These are phyloP conservation scores for Eilema griseolum DNA, from an alignment of 2,888 invertebrate species.

Conservation along the genomic window DNA sequence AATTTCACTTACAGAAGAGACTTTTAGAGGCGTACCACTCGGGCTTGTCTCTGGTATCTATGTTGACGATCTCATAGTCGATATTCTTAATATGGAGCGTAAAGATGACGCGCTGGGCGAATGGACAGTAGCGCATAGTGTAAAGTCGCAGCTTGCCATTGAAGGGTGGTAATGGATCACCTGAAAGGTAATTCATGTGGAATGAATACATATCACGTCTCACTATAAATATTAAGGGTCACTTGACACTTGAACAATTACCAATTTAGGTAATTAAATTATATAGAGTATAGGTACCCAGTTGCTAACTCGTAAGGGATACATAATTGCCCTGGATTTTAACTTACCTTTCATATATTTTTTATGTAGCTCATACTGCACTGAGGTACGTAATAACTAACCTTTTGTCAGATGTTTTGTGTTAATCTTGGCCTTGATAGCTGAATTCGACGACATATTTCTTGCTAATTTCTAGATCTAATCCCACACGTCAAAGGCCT, in stretches of 20 bases:
- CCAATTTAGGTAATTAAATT: too few relatives aligned
- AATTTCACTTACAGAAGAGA: constrained; percentile 73
- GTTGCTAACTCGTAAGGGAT: too few relatives aligned
- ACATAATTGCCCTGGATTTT: too few relatives aligned
- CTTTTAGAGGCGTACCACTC: constrained; percentile 92
- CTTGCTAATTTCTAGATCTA: constrained; percentile 59
- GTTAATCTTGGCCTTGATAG: constrained; percentile 9
- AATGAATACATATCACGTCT: too few relatives aligned
- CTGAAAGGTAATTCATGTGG: constrained; percentile 72
- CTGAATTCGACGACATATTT: constrained; percentile 9
- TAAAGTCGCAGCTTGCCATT: constrained; percentile 90
- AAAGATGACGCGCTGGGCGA: constrained; percentile 91
- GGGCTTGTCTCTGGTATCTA: constrained; percentile 91
- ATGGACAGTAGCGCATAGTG: constrained; percentile 94
- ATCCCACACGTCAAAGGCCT: constrained; percentile 32
- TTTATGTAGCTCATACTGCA: too few relatives aligned
- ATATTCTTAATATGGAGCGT: constrained; percentile 90
- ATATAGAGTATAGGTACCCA: too few relatives aligned
- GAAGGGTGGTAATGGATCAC: constrained; percentile 88
- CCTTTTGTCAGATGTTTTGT: constrained; percentile 15
- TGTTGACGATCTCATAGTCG: constrained; percentile 91
- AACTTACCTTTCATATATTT: too few relatives aligned
- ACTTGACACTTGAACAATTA: too few relatives aligned
- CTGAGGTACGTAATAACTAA: constrained; percentile 20
- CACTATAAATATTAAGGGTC: neutral